Conservation (phyloP, 2,113 vertebrate species). For the Rhineura floridana region DNA sequence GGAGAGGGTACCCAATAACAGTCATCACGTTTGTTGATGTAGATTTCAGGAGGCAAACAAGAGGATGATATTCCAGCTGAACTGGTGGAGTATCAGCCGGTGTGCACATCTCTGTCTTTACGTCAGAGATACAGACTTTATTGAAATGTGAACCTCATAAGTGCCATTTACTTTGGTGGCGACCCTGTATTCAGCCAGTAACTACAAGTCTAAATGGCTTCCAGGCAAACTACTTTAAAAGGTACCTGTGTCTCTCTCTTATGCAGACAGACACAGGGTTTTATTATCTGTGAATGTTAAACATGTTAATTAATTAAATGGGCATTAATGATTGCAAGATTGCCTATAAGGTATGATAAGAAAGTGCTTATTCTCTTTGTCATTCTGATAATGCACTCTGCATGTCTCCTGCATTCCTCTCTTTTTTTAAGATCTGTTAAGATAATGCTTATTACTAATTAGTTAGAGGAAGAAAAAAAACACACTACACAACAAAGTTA, state of each 20-base stretch:
- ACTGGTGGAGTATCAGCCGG: not conserved
- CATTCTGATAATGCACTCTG: slow-evolving; percentile 65
- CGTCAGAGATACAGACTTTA: not conserved
- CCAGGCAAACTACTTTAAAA: slow-evolving; percentile 59
- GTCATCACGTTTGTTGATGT: not conserved
- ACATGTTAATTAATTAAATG: slow-evolving; percentile 68
- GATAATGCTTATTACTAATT: slow-evolving; percentile 67
- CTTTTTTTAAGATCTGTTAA: slow-evolving; percentile 59
- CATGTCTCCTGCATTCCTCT: slow-evolving; percentile 51
- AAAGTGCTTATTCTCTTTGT: slow-evolving; percentile 67
- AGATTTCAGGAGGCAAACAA: not conserved
- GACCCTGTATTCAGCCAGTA: slow-evolving; percentile 43
- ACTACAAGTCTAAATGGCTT: slow-evolving; percentile 53
- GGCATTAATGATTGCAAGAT: slow-evolving; percentile 64
- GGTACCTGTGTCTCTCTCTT: slow-evolving; percentile 61
- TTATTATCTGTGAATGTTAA: slow-evolving; percentile 66
- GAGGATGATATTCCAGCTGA: not conserved
- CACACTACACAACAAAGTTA: slow-evolving; percentile 31
- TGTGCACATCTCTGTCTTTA: not conserved
- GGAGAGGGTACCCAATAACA: not conserved
- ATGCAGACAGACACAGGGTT: slow-evolving; percentile 51
- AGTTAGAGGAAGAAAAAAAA: slow-evolving; percentile 34
- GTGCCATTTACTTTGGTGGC: slow-evolving; percentile 5
- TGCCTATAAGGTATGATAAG: slow-evolving; percentile 69
- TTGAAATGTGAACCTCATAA: not conserved